Evolutionary conservation across 2,797 vertebrate species (phyloP).

Genomic region (Lutjanus campechanus): DNA sequence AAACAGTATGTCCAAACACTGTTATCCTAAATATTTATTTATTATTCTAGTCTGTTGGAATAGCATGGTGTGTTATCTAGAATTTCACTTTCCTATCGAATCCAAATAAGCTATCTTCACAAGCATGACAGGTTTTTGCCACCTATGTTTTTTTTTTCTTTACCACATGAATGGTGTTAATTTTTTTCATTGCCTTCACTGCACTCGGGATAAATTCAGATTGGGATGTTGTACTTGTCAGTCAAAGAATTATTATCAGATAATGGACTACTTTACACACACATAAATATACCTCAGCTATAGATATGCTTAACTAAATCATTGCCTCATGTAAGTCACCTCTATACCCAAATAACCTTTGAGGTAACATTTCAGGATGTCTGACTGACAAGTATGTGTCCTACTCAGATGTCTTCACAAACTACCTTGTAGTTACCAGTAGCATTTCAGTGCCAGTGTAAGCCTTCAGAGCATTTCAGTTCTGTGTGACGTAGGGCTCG

Average conservation of each 20-base stretch:
- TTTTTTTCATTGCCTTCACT: conserved; percentile 57
- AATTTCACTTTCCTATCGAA: conserved; percentile 30
- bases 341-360: conserved; percentile 41
- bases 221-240: conserved; percentile 54
- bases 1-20: conserved; percentile 29
- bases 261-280: conserved; percentile 49
- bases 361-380: conserved; percentile 63
- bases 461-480: conserved; percentile 60
- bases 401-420: conserved; percentile 62
- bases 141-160: conserved; percentile 11
- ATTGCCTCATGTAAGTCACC: conserved; percentile 57
- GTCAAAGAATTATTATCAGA: conserved; percentile 46
- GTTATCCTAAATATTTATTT: conserved; percentile 49
- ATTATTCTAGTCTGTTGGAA: conserved; percentile 33
- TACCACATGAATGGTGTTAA: conserved; percentile 11
- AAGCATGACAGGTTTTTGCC: conserved; percentile 20
- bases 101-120: conserved; percentile 19
- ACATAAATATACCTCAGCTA: conserved; percentile 72
- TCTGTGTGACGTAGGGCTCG: conserved; percentile 38
- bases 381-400: conserved; percentile 51
- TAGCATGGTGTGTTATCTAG: conserved; percentile 32
- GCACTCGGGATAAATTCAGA: conserved; percentile 66
- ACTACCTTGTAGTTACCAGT: conserved; percentile 64
- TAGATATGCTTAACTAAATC: conserved; percentile 43
- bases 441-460: conserved; percentile 63